Base-by-base conservation (phyloP, 1,140 invertebrate species). In the Lepidurus couesii region DNA sequence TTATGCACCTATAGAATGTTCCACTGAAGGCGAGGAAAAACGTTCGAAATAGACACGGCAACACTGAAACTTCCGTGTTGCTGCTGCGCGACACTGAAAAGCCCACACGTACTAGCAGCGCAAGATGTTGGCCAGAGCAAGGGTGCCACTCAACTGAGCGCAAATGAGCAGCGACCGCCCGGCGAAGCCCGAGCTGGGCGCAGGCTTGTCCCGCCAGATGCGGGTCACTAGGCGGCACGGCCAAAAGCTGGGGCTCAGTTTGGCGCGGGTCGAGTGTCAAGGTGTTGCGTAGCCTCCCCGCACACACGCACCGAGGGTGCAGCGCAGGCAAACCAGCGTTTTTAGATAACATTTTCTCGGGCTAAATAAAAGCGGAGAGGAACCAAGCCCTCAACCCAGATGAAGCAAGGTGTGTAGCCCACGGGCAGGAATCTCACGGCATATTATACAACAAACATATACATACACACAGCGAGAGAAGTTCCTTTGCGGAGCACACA, bases 381-480 rank as follows among this genome's bases (percentile, higher is more conserved):
- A 65, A 65, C 53, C 53, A 65, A 65, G 53, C 53, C 53, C 53
- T 21, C 16, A 65, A 65, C 53, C 53, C 21, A 65, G 53, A 65
- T 65, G 53, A 65, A 65, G 53, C 53, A 65, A 65, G 53, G 53
- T 65, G 53, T 65, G 53, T 65, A 65, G 53, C 53, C 53, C 9
- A 4, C 16, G 21, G 53, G 53, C 53, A 65, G 21, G 53, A 65
- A 65, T 65, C 53, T 65, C 53, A 65, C 53, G 53, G 53, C 21
- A 65, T 65, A 65, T n/a, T 21, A 65, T 65, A 65, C 34, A 34
- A 34, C 34, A 34, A 34, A 34, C 34, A 34, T 34, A 34, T 34
- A 3, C 34, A 34, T 34, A 34, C 34, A 34, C 34, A 34, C 4
- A 34, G 34, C 34, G 34, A 34, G 34, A 34, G 34, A 34, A 34